These are phyloP conservation scores for Lerema accius DNA, from an alignment of 1,140 invertebrate genomes.

Conservation along the genomic window DNA sequence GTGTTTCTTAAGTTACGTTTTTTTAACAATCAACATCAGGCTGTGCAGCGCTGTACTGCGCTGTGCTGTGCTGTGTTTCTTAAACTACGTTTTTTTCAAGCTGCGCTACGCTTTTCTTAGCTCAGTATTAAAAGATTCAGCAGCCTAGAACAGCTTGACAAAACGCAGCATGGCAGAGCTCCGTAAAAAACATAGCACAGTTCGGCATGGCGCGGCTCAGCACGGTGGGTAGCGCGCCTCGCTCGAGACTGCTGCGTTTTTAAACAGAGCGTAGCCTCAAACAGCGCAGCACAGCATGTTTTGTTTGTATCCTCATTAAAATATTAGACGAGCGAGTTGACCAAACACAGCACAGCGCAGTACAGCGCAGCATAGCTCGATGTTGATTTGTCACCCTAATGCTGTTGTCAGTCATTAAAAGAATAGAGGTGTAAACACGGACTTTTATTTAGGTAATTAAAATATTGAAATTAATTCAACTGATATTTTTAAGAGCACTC, in stretches of 20 bases:
- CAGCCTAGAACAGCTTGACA: neutral
- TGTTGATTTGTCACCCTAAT: constrained; percentile 7
- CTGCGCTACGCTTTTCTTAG: too few species aligned
- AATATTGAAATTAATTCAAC: neutral
- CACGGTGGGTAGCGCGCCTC: constrained; percentile 12
- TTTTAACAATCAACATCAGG: neutral
- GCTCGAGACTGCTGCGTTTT: constrained; percentile 21
- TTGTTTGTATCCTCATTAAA: constrained; percentile 31
- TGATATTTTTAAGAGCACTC: constrained; percentile 38
- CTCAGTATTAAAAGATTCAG: too few species aligned
- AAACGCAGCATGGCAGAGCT: constrained; percentile 25
- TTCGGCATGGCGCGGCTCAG: constrained; percentile 23
- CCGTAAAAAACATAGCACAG: constrained; percentile 31
- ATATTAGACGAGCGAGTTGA: constrained; percentile 30
- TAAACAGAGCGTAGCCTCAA: constrained; percentile 22
- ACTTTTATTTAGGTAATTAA: too few species aligned
- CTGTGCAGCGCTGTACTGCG: constrained; percentile 19
- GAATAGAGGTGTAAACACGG: too few species aligned
- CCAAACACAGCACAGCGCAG: constrained; percentile 29
- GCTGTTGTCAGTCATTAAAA: too few species aligned
- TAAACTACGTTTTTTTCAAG: neutral
- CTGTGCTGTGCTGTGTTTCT: constrained; percentile 14
- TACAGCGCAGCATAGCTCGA: constrained; percentile 10
- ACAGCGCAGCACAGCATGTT: constrained; percentile 20
- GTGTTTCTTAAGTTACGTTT: neutral